phyloP scores from a whole-genome alignment of 2,113 vertebrate species.

The Pedionomus torquatus region DNA sequence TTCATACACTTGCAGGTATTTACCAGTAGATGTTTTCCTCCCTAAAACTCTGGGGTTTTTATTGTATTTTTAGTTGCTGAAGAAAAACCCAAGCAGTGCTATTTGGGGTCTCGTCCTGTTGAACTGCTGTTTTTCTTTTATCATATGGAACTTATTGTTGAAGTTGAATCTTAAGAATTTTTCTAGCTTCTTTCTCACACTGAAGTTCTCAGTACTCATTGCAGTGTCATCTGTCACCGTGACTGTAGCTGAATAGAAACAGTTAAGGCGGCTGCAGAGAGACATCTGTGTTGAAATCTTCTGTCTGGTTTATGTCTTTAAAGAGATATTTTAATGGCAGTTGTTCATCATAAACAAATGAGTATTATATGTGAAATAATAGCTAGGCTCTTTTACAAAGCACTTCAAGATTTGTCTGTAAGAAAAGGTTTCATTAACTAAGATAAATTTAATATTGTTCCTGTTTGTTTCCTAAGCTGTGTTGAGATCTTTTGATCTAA shows the following conservation, averaged over 20 bases:
- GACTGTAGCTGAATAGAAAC: background rate
- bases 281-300: background rate
- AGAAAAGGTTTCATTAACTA: background rate
- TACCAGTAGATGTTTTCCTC: background rate
- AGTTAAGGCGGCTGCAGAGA: background rate
- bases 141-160: background rate
- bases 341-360: background rate
- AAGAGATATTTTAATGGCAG: background rate
- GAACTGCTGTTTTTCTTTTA: background rate
- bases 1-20: background rate
- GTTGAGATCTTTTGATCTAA: background rate
- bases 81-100: background rate
- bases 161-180: background rate
- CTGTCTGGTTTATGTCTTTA: background rate
- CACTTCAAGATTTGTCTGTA: background rate
- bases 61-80: background rate
- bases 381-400: background rate
- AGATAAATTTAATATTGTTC: constrained; percentile 3
- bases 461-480: constrained; percentile 15
- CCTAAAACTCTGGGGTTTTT: background rate
- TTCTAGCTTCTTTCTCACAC: background rate
- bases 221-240: background rate
- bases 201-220: background rate
- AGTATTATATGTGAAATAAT: background rate
- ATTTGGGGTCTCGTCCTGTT: background rate